These are phyloP conservation scores for Danio tinwini DNA, from an alignment of 2,797 vertebrate genomes.

Conservation along the genomic window DNA sequence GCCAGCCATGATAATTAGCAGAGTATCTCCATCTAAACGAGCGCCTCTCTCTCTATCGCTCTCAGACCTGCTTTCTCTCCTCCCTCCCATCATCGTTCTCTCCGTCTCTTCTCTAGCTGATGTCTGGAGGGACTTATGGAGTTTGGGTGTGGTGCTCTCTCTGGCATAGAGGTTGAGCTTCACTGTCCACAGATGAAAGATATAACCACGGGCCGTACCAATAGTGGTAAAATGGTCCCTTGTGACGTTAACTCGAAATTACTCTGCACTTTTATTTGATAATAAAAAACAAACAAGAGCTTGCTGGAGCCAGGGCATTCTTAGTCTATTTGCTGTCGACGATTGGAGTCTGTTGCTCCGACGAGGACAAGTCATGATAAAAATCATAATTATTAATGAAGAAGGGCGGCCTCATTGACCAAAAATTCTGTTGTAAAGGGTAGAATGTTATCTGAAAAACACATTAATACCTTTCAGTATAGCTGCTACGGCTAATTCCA, in stretches of 20 bases:
- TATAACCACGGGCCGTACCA: conserved; percentile 48
- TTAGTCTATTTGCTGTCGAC: conserved; percentile 33
- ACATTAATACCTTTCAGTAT: conserved; percentile 72
- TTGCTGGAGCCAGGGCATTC: conserved; percentile 47
- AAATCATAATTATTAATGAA: conserved; percentile 66
- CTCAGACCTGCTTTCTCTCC: conserved; percentile 62
- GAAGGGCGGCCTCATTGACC: conserved; percentile 60
- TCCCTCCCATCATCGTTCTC: conserved; percentile 58
- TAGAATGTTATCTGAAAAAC: conserved; percentile 68
- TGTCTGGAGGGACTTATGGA: conserved; percentile 62
- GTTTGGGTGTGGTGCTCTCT: conserved; percentile 62
- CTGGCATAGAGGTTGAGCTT: conserved; percentile 54
- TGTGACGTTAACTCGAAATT: conserved; percentile 54
- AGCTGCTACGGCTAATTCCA: conserved; percentile 72
- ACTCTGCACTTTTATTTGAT: conserved; percentile 55
- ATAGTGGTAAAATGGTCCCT: conserved; percentile 44
- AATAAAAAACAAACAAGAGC: conserved; percentile 56
- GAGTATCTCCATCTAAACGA: conserved; percentile 78
- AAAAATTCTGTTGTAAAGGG: conserved; percentile 63
- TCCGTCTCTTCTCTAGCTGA: conserved; percentile 59
- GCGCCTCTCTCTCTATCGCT: conserved; percentile 68
- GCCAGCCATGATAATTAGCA: conserved; percentile 88
- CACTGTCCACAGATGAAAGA: conserved; percentile 56
- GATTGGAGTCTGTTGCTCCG: conserved; percentile 25
- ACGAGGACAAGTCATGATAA: conserved; percentile 59